phyloP scores from a whole-genome alignment of 35 echinoderm and acorn worm genomes.

The Ophiothrix spiculata region DNA sequence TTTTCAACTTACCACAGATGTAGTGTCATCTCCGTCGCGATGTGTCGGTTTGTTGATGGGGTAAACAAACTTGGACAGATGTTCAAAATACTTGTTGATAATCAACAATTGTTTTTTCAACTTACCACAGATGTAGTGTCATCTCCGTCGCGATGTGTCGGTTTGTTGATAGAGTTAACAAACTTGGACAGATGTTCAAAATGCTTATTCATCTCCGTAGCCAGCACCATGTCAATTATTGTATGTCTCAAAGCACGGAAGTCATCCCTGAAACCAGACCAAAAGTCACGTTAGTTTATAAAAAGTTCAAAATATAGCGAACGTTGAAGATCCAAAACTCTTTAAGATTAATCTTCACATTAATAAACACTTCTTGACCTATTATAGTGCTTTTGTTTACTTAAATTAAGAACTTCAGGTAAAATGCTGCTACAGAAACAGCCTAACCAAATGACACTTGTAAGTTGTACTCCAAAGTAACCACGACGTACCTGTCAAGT shows the following conservation, averaged over 20 bases:
- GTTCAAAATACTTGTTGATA: too few species aligned
- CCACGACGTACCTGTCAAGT: constrained; percentile 86
- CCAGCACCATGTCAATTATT: constrained; percentile 93
- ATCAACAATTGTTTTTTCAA: too few species aligned
- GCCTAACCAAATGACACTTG: background rate
- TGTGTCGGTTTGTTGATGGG: constrained; percentile 76
- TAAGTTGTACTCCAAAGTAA: too few species aligned
- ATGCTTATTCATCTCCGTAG: constrained; percentile 93
- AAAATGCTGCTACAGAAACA: background rate
- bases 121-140: constrained; percentile 41
- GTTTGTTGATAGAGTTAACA: constrained; percentile 91
- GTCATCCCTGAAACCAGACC: constrained; percentile 58
- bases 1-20: too few species aligned
- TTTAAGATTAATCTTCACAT: background rate
- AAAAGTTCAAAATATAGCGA: background rate
- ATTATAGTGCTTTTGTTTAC: background rate
- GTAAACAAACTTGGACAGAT: constrained; percentile 98
- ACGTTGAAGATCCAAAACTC: too few species aligned
- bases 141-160: constrained; percentile 57
- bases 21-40: constrained; percentile 60
- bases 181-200: constrained; percentile 99
- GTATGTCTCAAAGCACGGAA: constrained; percentile 81
- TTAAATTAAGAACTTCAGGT: background rate
- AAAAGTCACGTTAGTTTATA: background rate
- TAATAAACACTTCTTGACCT: background rate